phyloP scores from a whole-genome alignment of 1,140 invertebrate species.

The Drosophila parvula region DNA sequence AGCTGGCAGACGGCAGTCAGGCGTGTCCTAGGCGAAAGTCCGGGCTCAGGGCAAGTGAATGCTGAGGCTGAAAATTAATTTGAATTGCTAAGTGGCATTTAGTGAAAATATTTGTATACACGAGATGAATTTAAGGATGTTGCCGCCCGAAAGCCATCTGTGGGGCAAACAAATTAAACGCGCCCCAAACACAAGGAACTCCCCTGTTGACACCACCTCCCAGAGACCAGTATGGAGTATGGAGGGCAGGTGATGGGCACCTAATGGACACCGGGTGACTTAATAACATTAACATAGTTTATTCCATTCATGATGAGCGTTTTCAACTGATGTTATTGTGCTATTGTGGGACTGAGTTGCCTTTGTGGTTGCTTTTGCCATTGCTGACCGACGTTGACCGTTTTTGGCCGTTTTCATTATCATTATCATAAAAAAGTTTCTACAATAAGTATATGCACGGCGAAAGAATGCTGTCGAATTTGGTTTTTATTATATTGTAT shows the following conservation, averaged over 20 bases:
- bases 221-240: not conserved
- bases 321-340: slow-evolving; percentile 36
- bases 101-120: slow-evolving; percentile 61
- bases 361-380: slow-evolving; percentile 10
- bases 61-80: slow-evolving; percentile 53
- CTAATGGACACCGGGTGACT: slow-evolving; percentile 28
- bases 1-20: slow-evolving; percentile 34
- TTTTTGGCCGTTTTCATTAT: slow-evolving; percentile 60
- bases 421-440: slow-evolving; percentile 72
- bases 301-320: slow-evolving; percentile 47
- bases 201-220: not conserved
- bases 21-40: slow-evolving; percentile 42
- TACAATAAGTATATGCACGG: slow-evolving; percentile 62
- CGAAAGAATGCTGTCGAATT: slow-evolving; percentile 74
- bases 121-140: slow-evolving; percentile 33
- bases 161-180: slow-evolving; percentile 31
- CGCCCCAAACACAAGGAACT: slow-evolving; percentile 28
- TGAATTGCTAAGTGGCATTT: slow-evolving; percentile 70
- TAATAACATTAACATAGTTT: slow-evolving; percentile 55
- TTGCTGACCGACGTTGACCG: slow-evolving; percentile 36
- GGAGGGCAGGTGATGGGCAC: not conserved
- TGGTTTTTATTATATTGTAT: slow-evolving; percentile 71
- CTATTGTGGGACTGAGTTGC: slow-evolving; percentile 21
- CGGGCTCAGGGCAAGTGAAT: slow-evolving; percentile 21
- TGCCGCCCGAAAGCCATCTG: not conserved